These are phyloP conservation scores for Uloborus plumipes DNA, from an alignment of 2,888 invertebrate species.

Conservation along the genomic window DNA sequence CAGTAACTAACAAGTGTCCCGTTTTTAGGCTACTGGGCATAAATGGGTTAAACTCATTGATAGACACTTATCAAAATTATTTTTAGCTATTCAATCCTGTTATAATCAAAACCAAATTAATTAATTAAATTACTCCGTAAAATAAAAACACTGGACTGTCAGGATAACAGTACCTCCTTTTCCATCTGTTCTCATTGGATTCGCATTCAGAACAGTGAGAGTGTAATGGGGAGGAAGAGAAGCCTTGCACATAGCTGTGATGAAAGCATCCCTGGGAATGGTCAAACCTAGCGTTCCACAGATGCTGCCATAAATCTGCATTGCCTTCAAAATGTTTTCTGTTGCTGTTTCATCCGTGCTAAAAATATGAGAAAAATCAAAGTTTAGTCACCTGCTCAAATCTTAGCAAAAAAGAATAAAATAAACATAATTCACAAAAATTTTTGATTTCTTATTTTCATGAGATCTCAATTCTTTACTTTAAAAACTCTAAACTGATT, in stretches of 20 bases:
- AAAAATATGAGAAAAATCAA: not conserved
- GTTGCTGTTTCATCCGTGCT: constrained; percentile 91
- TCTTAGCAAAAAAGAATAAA: no score
- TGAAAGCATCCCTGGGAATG: constrained; percentile 90
- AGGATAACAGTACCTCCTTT: constrained; percentile 46
- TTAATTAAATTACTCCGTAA: no score
- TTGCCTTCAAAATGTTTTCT: constrained; percentile 90
- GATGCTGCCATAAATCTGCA: constrained; percentile 90
- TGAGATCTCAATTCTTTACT: no score
- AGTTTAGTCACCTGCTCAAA: not conserved
- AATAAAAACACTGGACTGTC: not conserved
- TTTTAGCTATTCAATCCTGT: no score
- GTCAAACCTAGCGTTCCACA: constrained; percentile 86
- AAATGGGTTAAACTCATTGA: no score
- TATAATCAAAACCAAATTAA: no score
- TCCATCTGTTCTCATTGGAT: constrained; percentile 49
- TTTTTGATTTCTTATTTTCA: no score
- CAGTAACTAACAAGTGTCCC: no score
- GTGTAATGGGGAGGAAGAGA: constrained; percentile 96
- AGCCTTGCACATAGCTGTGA: constrained; percentile 94
- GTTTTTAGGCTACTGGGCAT: no score
- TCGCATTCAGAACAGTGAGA: constrained; percentile 81
- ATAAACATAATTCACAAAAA: no score
- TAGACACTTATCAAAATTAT: no score
- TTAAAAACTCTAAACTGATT: no score